A percentile compares a stretch with the other conserved stretches of the same genome.
Conservation (phyloP, 2,113 vertebrate genomes). For the Pionites leucogaster region DNA sequence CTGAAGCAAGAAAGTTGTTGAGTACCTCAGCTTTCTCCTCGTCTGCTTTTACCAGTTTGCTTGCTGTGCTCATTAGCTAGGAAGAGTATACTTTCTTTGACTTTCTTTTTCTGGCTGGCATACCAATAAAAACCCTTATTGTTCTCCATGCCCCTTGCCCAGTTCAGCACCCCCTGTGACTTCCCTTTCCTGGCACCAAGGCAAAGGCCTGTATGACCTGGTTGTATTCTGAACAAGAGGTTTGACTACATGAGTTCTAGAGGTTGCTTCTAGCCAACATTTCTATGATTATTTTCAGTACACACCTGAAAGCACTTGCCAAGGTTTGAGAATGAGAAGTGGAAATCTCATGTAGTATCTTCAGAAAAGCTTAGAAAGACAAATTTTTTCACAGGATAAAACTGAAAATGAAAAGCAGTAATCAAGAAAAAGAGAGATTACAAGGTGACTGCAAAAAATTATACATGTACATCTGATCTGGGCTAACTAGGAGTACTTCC, state of each 20-base stretch:
- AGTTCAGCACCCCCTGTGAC: not conserved
- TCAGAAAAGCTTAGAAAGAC: not conserved
- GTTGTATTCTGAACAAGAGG: not conserved
- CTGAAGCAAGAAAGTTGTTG: not conserved
- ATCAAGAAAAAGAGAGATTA: not conserved
- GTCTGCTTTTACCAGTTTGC: not conserved
- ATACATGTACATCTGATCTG: not conserved
- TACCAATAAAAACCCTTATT: not conserved
- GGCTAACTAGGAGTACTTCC: not conserved
- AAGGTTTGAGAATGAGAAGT: not conserved
- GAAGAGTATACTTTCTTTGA: not conserved
- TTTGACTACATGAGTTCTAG: not conserved
- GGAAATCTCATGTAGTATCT: not conserved
- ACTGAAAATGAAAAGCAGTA: not conserved
- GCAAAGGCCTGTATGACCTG: not conserved
- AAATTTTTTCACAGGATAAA: not conserved
- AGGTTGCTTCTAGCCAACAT: not conserved
- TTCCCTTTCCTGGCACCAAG: not conserved
- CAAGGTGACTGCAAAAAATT: not conserved
- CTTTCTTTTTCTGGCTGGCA: not conserved
- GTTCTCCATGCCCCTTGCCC: not conserved
- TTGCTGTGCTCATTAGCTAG: not conserved
- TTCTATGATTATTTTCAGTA: not conserved
- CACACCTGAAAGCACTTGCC: not conserved
- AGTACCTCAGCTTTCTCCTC: not conserved